Evolutionary conservation across 2,113 vertebrate genomes (phyloP), one percentile per base, ranked within the genome.

Genomic region (Silurus asotus): DNA sequence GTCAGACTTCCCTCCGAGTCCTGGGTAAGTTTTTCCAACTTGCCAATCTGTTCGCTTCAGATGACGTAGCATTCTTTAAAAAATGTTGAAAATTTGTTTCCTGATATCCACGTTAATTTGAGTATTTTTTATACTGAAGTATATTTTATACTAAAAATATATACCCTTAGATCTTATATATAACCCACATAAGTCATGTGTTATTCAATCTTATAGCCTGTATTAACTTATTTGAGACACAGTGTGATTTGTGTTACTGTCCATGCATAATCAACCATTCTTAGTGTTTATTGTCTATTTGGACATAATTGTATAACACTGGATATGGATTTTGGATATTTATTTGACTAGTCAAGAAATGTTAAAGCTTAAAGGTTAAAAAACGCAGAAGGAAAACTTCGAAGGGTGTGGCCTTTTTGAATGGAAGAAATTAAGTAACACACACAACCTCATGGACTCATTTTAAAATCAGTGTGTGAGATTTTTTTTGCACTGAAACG

Each of bases 11-110:
- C 0, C 85, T 91, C 4, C 9, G 20, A 25, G 86, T 91, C 14
- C 67, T 91, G 15, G 90, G 90, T 91, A 75, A 37, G 90, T 86
- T 28, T 20, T 86, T 28, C 25, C 6, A 19, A 13, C 19, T 5
- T 0, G 6, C 25, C 8, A 17, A 64, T 25, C 19, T 10, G 19
- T 25, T 1, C 45, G 13, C 14, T 28, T 59, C 5, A 81, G 1
- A 49, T 53, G 0, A 75, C 19, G 20, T 49, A 13, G 23, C n/a
- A n/a, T n/a, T 45, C 11, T 15, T 19, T 59, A 65, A 20, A 56
- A 51, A 37, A 37, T 37, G 19, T 23, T 17, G 19, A 0, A 79
- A 6, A 49, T 51, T 56, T 69, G 19, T 62, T 11, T 37, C 5
- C 13, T 25, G n/a, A 65, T 84, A 56, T 67, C 2, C 19, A 49